Conservation (phyloP, 1,140 invertebrate species). For the Drosophila novamexicana region DNA sequence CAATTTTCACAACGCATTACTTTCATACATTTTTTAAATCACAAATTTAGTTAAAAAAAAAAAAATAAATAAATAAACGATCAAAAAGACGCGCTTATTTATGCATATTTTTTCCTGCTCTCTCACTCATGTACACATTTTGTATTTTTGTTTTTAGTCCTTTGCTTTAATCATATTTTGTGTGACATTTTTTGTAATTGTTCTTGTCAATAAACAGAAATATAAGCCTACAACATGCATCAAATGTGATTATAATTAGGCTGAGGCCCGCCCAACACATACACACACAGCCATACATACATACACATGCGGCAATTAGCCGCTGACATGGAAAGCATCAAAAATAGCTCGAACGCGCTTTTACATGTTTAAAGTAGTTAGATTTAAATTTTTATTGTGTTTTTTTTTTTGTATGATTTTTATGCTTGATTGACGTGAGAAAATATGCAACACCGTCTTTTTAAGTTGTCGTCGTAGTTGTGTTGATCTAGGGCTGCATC, state of each 20-base stretch:
- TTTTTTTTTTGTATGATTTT: constrained; percentile 16
- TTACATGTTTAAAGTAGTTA: constrained; percentile 60
- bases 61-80: not conserved
- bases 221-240: constrained; percentile 16
- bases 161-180: constrained; percentile 27
- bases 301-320: constrained; percentile 31
- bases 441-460: not conserved
- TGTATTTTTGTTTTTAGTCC: constrained; percentile 17
- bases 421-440: constrained; percentile 14
- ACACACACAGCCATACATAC: not conserved
- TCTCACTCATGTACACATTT: constrained; percentile 12
- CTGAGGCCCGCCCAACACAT: constrained; percentile 20
- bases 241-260: constrained; percentile 33
- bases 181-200: constrained; percentile 20
- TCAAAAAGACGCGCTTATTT: constrained; percentile 18
- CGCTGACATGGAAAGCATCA: constrained; percentile 21
- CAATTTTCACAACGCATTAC: not conserved
- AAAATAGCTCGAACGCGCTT: constrained; percentile 45
- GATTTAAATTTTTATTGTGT: constrained; percentile 37
- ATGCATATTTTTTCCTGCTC: constrained; percentile 4
- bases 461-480: constrained; percentile 5
- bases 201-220: constrained; percentile 40
- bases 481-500: constrained; percentile 25
- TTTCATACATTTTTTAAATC: not conserved
- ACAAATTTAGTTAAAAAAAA: constrained; percentile 8